A percentile compares a stretch with the other conserved stretches of the same genome.
Evolutionary conservation across 2,797 vertebrate species (phyloP).

Genomic region (Tenualosa ilisha): DNA sequence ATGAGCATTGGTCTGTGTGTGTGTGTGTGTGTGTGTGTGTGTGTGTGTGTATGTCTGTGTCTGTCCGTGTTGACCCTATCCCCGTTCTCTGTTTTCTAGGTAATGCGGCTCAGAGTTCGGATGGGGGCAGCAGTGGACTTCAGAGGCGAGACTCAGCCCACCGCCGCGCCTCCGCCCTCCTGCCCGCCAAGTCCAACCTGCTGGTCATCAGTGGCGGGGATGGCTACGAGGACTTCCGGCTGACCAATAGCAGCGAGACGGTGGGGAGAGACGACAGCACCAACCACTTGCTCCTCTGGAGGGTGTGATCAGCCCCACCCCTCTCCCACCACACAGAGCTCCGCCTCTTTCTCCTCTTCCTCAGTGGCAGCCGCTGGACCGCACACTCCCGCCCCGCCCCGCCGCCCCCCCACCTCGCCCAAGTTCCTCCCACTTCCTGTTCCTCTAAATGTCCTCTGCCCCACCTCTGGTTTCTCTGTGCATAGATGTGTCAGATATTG

Average conservation of each 20-base stretch:
- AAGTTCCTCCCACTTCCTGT: conserved; percentile 43
- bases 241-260: conserved; percentile 93
- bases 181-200: conserved; percentile 83
- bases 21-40: too few species aligned
- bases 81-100: conserved; percentile 53
- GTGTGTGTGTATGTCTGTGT: background rate
- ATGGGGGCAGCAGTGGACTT: conserved; percentile 70
- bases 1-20: too few species aligned
- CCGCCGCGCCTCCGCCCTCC: conserved; percentile 75
- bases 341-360: conserved; percentile 27
- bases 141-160: conserved; percentile 81
- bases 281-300: conserved; percentile 96
- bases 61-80: background rate
- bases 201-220: conserved; percentile 95
- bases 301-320: conserved; percentile 76
- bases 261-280: conserved; percentile 97
- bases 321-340: background rate
- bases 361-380: conserved; percentile 35
- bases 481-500: conserved; percentile 56
- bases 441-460: conserved; percentile 58
- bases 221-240: conserved; percentile 95
- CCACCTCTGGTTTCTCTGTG: conserved; percentile 63
- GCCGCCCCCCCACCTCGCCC: conserved; percentile 27
- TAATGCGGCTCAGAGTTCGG: conserved; percentile 62
- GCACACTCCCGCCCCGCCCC: conserved; percentile 33